phyloP scores from a whole-genome alignment of 2,888 invertebrate species.

The Nebria brevicollis region DNA sequence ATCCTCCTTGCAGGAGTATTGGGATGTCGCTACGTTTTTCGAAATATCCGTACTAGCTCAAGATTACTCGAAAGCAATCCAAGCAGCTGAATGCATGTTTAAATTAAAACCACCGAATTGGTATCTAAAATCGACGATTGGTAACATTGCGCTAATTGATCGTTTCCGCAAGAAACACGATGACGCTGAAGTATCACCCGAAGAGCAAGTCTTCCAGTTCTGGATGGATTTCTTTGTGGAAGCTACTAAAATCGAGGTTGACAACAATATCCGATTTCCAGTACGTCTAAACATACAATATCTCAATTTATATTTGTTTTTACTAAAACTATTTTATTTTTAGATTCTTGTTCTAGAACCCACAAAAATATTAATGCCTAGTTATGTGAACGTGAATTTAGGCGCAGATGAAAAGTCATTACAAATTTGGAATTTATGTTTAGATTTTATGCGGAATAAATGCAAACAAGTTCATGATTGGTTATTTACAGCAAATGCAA shows the following conservation, averaged over 20 bases:
- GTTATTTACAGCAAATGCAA: constrained; percentile 90
- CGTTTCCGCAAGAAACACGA: constrained; percentile 86
- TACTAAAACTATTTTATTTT: constrained; percentile 49
- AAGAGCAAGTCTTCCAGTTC: constrained; percentile 92
- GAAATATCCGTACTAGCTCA: constrained; percentile 98
- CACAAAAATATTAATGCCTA: constrained; percentile 92
- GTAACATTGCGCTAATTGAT: constrained; percentile 94
- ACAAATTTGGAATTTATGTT: constrained; percentile 87
- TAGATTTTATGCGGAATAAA: constrained; percentile 78
- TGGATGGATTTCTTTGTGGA: constrained; percentile 99
- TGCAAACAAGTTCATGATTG: constrained; percentile 93
- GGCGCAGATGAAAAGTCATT: constrained; percentile 93
- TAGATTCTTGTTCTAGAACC: constrained; percentile 89
- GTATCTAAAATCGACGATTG: constrained; percentile 97
- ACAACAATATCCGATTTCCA: constrained; percentile 89
- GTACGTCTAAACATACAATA: constrained; percentile 64
- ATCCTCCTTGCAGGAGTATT: constrained; percentile 92
- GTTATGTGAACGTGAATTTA: constrained; percentile 94
- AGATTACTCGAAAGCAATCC: constrained; percentile 95
- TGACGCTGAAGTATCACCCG: constrained; percentile 75
- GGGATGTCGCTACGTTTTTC: constrained; percentile 99
- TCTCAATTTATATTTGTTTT: constrained; percentile 2
- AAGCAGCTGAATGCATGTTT: constrained; percentile 96
- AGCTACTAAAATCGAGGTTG: constrained; percentile 84
- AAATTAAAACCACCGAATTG: constrained; percentile 90